Conservation (phyloP, 2,888 invertebrate species). For the Rhodophaea formosa region DNA sequence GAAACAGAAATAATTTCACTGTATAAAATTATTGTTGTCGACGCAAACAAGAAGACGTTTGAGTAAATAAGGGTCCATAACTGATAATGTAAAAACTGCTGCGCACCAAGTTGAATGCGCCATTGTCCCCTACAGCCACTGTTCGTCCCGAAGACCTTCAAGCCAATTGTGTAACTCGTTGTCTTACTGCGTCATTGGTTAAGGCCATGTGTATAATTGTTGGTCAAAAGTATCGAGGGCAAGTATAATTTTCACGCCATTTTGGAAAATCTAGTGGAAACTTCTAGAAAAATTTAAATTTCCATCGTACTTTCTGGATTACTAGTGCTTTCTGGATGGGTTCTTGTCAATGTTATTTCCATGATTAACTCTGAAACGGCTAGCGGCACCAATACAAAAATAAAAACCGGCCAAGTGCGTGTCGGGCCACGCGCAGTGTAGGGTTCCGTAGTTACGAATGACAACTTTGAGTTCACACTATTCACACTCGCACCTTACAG, state of each 20-base stretch:
- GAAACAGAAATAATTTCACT: not conserved
- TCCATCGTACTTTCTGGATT: no score
- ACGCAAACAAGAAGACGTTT: constrained; percentile 21
- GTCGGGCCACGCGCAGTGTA: no score
- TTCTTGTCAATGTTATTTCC: no score
- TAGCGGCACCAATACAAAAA: no score
- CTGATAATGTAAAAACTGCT: constrained; percentile 32
- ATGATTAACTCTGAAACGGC: no score
- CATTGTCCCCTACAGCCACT: constrained; percentile 27
- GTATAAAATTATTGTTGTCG: not conserved
- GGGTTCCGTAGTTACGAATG: no score
- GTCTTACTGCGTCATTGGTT: constrained; percentile 10
- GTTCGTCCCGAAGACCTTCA: constrained; percentile 12
- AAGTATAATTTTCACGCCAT: not conserved
- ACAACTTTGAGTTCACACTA: no score
- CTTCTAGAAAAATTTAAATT: no score
- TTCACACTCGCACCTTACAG: no score
- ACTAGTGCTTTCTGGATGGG: no score
- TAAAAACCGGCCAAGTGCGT: no score
- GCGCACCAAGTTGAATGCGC: constrained; percentile 32
- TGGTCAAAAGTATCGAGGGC: not conserved
- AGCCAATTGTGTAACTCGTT: constrained; percentile 11
- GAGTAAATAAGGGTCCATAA: constrained; percentile 27
- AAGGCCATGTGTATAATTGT: not conserved
- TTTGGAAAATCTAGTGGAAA: no score